phyloP scores from a whole-genome alignment of 2,113 vertebrate species.

The Lampris incognitus region DNA sequence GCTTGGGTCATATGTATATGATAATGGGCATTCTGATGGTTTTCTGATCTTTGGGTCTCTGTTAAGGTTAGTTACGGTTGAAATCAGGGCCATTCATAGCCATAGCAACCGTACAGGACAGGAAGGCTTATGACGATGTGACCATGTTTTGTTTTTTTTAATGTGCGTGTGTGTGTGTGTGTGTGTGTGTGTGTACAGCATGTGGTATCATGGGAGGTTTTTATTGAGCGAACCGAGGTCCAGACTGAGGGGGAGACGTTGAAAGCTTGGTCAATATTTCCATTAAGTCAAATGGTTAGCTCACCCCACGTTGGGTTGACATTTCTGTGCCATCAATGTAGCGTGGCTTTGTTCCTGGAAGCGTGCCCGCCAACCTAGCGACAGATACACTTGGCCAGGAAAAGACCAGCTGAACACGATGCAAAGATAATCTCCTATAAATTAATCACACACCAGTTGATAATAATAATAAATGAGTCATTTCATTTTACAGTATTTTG shows the following conservation, averaged over 20 bases:
- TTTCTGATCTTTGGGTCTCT: constrained; percentile 38
- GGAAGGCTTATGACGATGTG: constrained; percentile 39
- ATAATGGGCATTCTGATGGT: constrained; percentile 54
- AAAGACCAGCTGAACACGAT: not conserved
- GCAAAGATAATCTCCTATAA: not conserved
- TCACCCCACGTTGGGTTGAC: constrained; percentile 37
- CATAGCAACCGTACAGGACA: constrained; percentile 62
- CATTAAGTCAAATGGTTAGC: constrained; percentile 63
- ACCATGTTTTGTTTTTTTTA: constrained; percentile 32
- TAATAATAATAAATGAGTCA: no score
- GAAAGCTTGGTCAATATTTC: constrained; percentile 68
- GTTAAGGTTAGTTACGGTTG: constrained; percentile 45
- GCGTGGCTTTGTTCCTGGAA: constrained; percentile 35
- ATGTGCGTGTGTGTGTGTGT: constrained; percentile 16
- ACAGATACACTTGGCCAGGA: constrained; percentile 1
- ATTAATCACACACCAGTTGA: no score
- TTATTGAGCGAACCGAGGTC: constrained; percentile 62
- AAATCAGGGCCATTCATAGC: constrained; percentile 45
- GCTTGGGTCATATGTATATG: constrained; percentile 50
- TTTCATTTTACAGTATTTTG: no score
- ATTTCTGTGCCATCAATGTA: constrained; percentile 37
- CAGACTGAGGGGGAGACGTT: constrained; percentile 53
- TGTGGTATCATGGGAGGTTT: constrained; percentile 61
- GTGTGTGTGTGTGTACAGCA: constrained; percentile 13
- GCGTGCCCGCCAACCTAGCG: constrained; percentile 19